Conservation (phyloP, 2,888 invertebrate genomes). For the Nasonovia ribisnigri region DNA sequence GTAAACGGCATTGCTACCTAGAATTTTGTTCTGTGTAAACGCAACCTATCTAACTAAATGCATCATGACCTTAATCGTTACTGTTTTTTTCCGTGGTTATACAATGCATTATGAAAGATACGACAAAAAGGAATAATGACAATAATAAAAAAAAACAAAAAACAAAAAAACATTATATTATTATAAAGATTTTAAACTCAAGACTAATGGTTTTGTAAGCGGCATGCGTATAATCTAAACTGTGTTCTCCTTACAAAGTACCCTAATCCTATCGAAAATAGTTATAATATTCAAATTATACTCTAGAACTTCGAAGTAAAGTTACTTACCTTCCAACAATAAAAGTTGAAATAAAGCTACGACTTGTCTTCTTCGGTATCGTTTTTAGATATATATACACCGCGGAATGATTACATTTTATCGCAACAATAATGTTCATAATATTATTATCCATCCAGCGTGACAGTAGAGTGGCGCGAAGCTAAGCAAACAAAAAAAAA, state of each 20-base stretch:
- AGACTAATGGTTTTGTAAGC: not conserved
- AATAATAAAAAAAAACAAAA: no score
- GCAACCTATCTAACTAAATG: not conserved
- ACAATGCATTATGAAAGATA: not conserved
- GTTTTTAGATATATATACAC: not conserved
- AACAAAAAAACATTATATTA: not conserved
- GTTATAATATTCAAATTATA: not conserved
- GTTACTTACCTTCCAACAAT: not conserved
- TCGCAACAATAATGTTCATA: not conserved
- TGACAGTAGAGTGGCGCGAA: no score
- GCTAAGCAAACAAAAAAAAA: no score
- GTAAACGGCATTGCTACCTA: not conserved
- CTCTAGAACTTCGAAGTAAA: not conserved
- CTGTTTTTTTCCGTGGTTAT: not conserved
- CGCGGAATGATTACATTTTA: not conserved
- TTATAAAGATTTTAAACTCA: not conserved
- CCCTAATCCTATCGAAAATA: constrained; percentile 9
- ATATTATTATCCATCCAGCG: no score
- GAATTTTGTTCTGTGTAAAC: not conserved
- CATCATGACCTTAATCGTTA: not conserved
- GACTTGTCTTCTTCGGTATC: not conserved
- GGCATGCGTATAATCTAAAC: constrained; percentile 7
- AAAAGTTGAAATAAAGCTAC: constrained; percentile 22
- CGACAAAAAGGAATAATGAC: not conserved
- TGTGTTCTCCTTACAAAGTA: not conserved